phyloP scores from a whole-genome alignment of 1,140 invertebrate species.

The Heterodera carotae region DNA sequence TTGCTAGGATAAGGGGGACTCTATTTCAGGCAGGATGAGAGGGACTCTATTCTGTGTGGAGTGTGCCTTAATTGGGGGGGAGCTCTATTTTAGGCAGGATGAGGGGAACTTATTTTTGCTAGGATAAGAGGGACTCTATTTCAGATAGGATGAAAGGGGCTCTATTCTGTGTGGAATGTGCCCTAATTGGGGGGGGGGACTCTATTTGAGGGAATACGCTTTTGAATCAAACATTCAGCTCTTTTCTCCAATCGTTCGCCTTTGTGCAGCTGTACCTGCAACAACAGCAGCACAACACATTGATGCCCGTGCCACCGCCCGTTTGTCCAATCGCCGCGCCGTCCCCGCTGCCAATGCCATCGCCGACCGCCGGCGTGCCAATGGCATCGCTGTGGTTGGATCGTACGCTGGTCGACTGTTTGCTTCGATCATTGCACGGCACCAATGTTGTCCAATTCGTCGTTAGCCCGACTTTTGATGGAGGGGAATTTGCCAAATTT shows the following conservation, averaged over 20 bases:
- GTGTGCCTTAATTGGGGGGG: too few species aligned
- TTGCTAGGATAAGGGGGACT: too few species aligned
- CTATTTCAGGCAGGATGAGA: too few species aligned
- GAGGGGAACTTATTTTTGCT: too few species aligned
- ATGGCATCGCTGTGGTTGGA: constrained; percentile 26
- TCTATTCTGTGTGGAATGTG: too few species aligned
- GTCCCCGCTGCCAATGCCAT: background rate
- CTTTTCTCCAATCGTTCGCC: constrained; percentile 31
- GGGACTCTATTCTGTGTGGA: too few species aligned
- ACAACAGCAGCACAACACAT: background rate
- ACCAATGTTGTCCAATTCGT: constrained; percentile 39
- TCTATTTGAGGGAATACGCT: too few species aligned
- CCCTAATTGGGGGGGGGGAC: too few species aligned
- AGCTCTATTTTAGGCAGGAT: too few species aligned
- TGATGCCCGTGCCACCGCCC: background rate
- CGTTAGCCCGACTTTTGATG: constrained; percentile 39
- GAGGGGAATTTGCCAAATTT: constrained; percentile 32
- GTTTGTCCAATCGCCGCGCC: constrained; percentile 4
- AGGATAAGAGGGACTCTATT: too few species aligned
- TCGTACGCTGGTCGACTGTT: constrained; percentile 12
- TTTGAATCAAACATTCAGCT: too few species aligned
- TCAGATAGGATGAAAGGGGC: too few species aligned
- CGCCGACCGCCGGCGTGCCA: background rate
- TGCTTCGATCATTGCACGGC: constrained; percentile 31
- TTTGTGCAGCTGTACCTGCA: constrained; percentile 23